Evolutionary conservation across 2,888 invertebrate species (phyloP).

Genomic region (Dryocosmus kuriphilus): DNA sequence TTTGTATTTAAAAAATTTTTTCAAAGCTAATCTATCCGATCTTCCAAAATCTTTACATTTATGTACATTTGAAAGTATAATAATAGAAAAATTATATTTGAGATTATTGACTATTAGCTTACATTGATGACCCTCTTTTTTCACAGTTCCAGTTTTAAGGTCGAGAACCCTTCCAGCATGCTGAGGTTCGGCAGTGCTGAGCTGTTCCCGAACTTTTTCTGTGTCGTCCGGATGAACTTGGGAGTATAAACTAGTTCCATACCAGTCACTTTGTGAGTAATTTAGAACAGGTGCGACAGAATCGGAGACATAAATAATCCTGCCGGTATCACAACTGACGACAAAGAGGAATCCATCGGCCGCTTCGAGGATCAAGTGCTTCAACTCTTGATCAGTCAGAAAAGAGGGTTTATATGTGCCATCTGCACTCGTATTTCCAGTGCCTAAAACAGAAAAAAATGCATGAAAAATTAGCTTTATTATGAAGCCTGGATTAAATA

Average conservation of each 20-base stretch:
- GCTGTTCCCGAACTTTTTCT: slow-evolving; percentile 97
- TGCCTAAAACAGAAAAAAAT: slow-evolving; percentile 82
- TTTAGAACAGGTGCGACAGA: slow-evolving; percentile 98
- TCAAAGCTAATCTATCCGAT: too few species aligned
- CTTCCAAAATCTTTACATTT: too few species aligned
- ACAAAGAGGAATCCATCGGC: slow-evolving; percentile 99
- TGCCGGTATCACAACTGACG: slow-evolving; percentile 97
- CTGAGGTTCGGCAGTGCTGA: slow-evolving; percentile 97
- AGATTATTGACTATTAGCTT: slow-evolving; percentile 74
- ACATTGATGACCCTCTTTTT: slow-evolving; percentile 99
- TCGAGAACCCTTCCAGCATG: slow-evolving; percentile 97
- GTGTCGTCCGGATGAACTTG: slow-evolving; percentile 99
- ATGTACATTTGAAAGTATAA: background rate
- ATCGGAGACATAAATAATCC: slow-evolving; percentile 98
- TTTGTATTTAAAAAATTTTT: too few species aligned
- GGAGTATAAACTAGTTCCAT: slow-evolving; percentile 96
- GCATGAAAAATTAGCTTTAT: background rate
- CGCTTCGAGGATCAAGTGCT: slow-evolving; percentile 98
- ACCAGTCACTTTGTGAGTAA: slow-evolving; percentile 98
- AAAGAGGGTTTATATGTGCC: slow-evolving; percentile 99
- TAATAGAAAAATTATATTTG: background rate
- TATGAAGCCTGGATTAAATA: background rate
- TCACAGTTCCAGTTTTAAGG: slow-evolving; percentile 98
- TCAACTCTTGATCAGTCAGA: slow-evolving; percentile 98
- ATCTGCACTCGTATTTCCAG: slow-evolving; percentile 97